Evolutionary conservation across 2,888 invertebrate genomes (phyloP).

Genomic region (Oasisia sp.): DNA sequence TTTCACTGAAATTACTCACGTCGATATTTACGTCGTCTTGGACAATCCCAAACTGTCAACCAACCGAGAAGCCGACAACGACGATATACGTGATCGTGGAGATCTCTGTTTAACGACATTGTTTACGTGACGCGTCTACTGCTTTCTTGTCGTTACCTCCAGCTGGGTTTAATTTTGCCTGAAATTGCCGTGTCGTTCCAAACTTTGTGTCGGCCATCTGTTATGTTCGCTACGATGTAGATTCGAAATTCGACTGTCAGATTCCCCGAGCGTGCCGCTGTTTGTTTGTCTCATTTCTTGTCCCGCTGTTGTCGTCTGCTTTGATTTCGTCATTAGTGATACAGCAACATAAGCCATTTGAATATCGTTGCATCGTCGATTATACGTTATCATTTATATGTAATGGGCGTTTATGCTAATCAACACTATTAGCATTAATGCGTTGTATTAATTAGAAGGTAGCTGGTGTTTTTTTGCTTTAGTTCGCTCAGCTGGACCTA

Average conservation of each 20-base stretch:
- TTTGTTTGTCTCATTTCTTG: neutral
- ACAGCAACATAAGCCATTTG: neutral
- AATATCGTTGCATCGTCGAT: neutral
- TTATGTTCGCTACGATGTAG: neutral
- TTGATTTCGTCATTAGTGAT: neutral
- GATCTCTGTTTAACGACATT: neutral
- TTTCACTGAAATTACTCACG: neutral
- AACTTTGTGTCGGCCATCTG: neutral
- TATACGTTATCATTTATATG: neutral
- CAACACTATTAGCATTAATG: neutral
- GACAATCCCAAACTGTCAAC: neutral
- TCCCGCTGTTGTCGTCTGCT: neutral
- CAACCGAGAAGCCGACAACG: neutral
- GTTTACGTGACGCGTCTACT: neutral
- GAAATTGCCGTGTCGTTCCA: neutral
- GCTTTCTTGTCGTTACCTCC: neutral
- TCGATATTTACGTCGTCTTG: neutral
- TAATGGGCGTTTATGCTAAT: neutral
- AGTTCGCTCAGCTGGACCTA: neutral
- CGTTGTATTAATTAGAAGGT: neutral
- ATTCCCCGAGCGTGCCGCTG: neutral
- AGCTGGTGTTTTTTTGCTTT: neutral
- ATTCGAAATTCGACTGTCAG: neutral
- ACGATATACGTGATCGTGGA: neutral
- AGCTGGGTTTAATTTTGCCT: constrained; percentile 3